Conservation (phyloP, 2,113 vertebrate species). For the Hirundichthys speculiger region DNA sequence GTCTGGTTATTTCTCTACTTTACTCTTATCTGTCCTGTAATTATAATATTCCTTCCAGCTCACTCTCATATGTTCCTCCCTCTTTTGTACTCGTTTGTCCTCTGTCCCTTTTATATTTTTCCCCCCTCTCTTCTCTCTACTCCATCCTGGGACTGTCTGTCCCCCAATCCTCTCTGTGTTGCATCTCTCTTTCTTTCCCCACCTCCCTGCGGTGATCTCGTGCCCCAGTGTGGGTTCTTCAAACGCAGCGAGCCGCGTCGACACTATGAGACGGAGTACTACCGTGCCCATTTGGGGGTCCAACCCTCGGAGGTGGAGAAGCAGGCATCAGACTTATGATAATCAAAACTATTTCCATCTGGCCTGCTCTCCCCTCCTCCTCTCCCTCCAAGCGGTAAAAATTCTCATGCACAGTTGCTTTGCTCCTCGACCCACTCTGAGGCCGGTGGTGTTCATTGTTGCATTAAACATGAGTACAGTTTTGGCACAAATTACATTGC, state of each 20-base stretch:
- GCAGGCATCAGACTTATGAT: constrained; percentile 82
- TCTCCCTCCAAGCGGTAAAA: constrained; percentile 71
- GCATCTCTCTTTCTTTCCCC: constrained; percentile 15
- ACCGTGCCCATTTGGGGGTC: constrained; percentile 86
- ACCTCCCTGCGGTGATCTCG: constrained; percentile 21
- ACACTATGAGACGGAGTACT: constrained; percentile 87
- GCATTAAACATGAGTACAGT: constrained; percentile 10
- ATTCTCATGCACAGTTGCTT: constrained; percentile 5
- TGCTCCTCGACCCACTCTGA: constrained; percentile 27
- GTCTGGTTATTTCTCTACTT: constrained; percentile 6
- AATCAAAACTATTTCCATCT: constrained; percentile 46
- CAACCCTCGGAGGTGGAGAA: constrained; percentile 89
- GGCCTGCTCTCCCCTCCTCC: constrained; percentile 74
- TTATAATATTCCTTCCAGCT: constrained; percentile 34
- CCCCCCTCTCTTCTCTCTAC: constrained; percentile 14
- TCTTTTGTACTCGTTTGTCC: constrained; percentile 30
- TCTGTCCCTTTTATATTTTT: constrained; percentile 12
- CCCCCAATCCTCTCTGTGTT: constrained; percentile 29
- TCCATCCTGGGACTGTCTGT: constrained; percentile 14
- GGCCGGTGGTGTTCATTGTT: constrained; percentile 54
- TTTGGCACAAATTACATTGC: neutral
- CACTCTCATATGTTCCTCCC: constrained; percentile 33
- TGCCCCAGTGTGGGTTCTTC: constrained; percentile 91
- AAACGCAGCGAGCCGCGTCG: constrained; percentile 79
- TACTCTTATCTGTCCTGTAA: constrained; percentile 28